A percentile compares a stretch with the other conserved stretches of the same genome.
Evolutionary conservation across 92 coral and sea anemone genomes (phyloP).

Genomic region (Parazoanthus darwini): DNA sequence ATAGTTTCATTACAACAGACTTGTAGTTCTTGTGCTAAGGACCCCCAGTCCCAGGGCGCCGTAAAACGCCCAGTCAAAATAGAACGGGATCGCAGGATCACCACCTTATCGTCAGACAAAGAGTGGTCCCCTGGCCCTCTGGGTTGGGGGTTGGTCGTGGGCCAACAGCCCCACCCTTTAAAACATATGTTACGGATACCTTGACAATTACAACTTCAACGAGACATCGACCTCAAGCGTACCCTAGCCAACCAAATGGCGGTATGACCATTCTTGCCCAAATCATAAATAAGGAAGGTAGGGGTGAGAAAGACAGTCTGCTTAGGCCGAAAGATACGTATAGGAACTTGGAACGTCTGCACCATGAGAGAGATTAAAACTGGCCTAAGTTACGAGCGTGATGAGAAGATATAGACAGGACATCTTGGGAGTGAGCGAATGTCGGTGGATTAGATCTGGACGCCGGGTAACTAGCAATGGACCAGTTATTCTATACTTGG

Average conservation of each 20-base stretch:
- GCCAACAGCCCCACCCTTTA: conserved; percentile 33
- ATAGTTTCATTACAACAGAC: too few species aligned
- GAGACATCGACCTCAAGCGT: not conserved
- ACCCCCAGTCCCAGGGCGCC: too few species aligned
- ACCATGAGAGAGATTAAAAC: conserved; percentile 22
- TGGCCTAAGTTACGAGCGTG: conserved; percentile 25
- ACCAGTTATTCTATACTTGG: conserved; percentile 22
- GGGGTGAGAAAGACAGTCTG: conserved; percentile 20
- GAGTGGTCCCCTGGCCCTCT: too few species aligned
- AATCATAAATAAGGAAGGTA: conserved; percentile 17
- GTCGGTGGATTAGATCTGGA: conserved; percentile 41
- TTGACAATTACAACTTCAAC: not conserved
- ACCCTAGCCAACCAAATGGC: conserved; percentile 15
- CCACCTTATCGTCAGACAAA: too few species aligned
- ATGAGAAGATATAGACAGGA: not conserved
- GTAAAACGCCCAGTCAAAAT: too few species aligned
- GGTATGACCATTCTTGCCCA: conserved; percentile 27
- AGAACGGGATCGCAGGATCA: too few species aligned
- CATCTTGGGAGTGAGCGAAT: conserved; percentile 35
- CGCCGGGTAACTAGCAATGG: conserved; percentile 32
- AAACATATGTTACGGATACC: conserved; percentile 41
- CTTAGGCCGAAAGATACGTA: conserved; percentile 29
- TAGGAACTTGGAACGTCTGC: conserved; percentile 38
- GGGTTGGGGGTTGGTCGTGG: too few species aligned
- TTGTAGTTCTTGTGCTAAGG: too few species aligned